Base-by-base conservation (phyloP, 1,140 invertebrate species). In the Acyrthosiphon pisum region DNA sequence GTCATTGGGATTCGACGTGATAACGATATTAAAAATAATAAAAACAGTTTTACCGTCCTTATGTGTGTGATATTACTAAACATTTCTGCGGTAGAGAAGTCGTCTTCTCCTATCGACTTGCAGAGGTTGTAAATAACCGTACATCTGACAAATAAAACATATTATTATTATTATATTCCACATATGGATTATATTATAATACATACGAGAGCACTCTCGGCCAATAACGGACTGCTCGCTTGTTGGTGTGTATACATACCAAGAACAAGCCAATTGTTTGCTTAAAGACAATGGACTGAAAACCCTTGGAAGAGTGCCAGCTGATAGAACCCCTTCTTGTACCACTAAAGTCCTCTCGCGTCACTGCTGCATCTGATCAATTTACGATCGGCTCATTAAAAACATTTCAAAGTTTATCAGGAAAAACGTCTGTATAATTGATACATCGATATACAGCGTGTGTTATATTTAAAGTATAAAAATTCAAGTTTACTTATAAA, bases 251-350 rank as follows among this genome's bases (percentile, higher is more conserved):
- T 14, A 26, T 11, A 68, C 35, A 30, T 50, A 92, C 20, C 26
- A 84, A 93, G 81, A 53, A 50, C 48, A 56, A 56, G 76, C 91
- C 81, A 93, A 93, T 93, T 93, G 91, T 93, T 83, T 3, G 90
- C 41, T 22, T 37, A 50, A 84, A 93, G 50, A 93, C 76, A 93
- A 93, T 86, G 18, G 81, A 81, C n/a, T n/a, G 90, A 50, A 93
- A 86, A 56, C 91, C 76, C 81, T 93, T 93, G 91, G 91, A 83
- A 30, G 2, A 56, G 48, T 53, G 48, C 91, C 91, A 93, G 30
- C 60, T 35, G 60, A 76, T n/a, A 44, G 9, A 56, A 35, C 90
- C 81, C 37, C 20, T 90, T 76, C 30, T 86, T 86, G 26, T 26
- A 18, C 46, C 35, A 37, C 48, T 56, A 1, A 35, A 30, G 26